Base-by-base conservation (phyloP, 2,888 invertebrate species). In the Pasiphila rectangulata region DNA sequence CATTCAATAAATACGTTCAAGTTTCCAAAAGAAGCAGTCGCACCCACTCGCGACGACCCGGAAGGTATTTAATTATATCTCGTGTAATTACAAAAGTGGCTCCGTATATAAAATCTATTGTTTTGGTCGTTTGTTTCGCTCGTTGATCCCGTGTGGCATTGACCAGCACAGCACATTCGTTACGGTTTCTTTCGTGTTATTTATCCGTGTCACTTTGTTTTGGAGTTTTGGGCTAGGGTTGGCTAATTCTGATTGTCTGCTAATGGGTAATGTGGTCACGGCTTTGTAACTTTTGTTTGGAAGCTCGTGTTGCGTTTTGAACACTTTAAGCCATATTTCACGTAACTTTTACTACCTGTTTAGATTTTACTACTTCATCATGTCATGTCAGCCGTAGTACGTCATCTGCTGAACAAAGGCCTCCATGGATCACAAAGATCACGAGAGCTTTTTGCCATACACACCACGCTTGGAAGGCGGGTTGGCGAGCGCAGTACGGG, bases 11-110 rank as follows among this genome's bases (percentile, higher is more conserved):
- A 41, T 27, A 34, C 45, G 40, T 36, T 61, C 82, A 75, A 76
- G 78, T 69, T 81, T 64, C 83, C 83, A 71, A 78, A 83, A 72
- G 76, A 63, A 75, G 75, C 20, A 42, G 20, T 64, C 64, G 30
- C 55, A 15, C 82, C 82, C 80, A 82, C 83, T 70, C 57, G 48
- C 46, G 21, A 32, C 59, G 46, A 75, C 67, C 72, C 76, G 80
- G 81, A 80, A 80, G 68, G 32, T 25, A 40, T 45, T 25, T 67
- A 54, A 56, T 61, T 74, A 69, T 68, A 57, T 24, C 37, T 52
- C 48, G 45, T 51, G 54, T 61, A 61, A 65, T 64, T 64, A 64
- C 56, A 45, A 43, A 51, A 48, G 38, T 34, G 44, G 37, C 38
- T 35, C 23, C 23, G 36, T 46, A 35, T 45, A 51, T 44, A 51